These are phyloP conservation scores for Drosophila tani DNA, from an alignment of 1,140 invertebrate species.

Conservation along the genomic window DNA sequence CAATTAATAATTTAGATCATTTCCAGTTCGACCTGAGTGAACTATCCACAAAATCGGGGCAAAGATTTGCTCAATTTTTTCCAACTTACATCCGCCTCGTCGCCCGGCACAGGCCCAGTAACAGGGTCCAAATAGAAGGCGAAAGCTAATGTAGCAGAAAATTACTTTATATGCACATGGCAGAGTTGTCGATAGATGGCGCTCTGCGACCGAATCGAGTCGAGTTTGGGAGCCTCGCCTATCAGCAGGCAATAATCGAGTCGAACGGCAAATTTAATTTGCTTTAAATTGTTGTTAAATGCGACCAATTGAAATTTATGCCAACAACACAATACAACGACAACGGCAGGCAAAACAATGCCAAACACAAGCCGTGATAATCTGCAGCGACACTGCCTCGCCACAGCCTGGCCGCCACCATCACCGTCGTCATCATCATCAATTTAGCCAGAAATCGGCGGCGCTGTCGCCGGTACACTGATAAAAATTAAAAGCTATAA, in stretches of 20 bases:
- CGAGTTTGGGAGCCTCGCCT: conserved; percentile 53
- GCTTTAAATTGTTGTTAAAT: conserved; percentile 83
- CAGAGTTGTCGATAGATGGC: conserved; percentile 73
- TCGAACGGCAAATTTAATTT: conserved; percentile 73
- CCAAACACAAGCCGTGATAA: conserved; percentile 67
- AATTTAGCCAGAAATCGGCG: conserved; percentile 74
- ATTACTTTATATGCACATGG: conserved; percentile 82
- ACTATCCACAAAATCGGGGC: neutral
- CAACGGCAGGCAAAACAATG: conserved; percentile 42
- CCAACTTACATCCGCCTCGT: conserved; percentile 9
- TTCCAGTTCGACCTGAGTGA: conserved; percentile 18
- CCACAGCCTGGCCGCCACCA: conserved; percentile 11
- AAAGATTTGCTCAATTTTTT: conserved; percentile 46
- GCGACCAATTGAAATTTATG: conserved; percentile 83
- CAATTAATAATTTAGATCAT: conserved; percentile 25
- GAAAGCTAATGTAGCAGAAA: conserved; percentile 79
- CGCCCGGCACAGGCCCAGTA: too few relatives aligned
- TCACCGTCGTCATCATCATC: conserved; percentile 66
- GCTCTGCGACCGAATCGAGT: conserved; percentile 11
- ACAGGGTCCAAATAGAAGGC: conserved; percentile 36
- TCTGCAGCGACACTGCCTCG: conserved; percentile 44
- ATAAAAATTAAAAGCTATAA: neutral
- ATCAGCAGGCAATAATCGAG: conserved; percentile 76
- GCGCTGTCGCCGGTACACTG: conserved; percentile 29
- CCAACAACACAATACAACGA: conserved; percentile 56